Evolutionary conservation across 2,888 invertebrate genomes (phyloP), one percentile per base, ranked within the genome.

Genomic region (Gonocerus acuteangulatus): DNA sequence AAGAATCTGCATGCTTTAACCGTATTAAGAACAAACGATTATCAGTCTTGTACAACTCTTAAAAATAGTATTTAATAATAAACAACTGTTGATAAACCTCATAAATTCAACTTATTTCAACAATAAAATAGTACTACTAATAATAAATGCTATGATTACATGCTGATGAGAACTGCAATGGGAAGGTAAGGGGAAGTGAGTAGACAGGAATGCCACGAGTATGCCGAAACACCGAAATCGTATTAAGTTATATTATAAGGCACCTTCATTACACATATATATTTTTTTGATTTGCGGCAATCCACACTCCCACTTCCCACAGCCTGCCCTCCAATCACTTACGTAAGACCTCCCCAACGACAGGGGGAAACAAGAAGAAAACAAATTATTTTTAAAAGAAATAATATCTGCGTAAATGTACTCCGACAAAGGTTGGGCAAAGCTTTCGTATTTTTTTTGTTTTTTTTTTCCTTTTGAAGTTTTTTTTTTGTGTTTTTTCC

Each of bases 11-110:
- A 54, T 54, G 42, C 19, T 39, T 54, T 21, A 54, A 54, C 22
- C 54, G 36, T 42, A 54, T 42, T 54, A 54, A 42, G 54, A 54
- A 54, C 42, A 54, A 54, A 54, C 54, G 42, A 54, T 39, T 23
- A 54, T 54, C 54, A 54, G 54, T 54, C 54, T 54, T 54, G 54
- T 54, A 54, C 11, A 42, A 42, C 19, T 54, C 54, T 54, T 54
- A 54, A 54, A 54, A 36, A 54, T 47, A 47, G 47, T 54, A 54
- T 54, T 54, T 39, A 21, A 54, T 23, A 42, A 54, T 36, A 39
- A 54, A 54, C 42, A 54, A 54, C 54, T 39, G 54, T 54, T 39
- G 36, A 54, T 54, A 54, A 54, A 54, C 54, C 54, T 54, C 54
- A 54, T 21, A 54, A 54, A 54, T 54, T 54, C 54, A 54, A 54